Evolutionary conservation across 53 echinoderm and acorn worm genomes (phyloP), one percentile per base, ranked within the genome.

Genomic region (Pentamera pediparva): DNA sequence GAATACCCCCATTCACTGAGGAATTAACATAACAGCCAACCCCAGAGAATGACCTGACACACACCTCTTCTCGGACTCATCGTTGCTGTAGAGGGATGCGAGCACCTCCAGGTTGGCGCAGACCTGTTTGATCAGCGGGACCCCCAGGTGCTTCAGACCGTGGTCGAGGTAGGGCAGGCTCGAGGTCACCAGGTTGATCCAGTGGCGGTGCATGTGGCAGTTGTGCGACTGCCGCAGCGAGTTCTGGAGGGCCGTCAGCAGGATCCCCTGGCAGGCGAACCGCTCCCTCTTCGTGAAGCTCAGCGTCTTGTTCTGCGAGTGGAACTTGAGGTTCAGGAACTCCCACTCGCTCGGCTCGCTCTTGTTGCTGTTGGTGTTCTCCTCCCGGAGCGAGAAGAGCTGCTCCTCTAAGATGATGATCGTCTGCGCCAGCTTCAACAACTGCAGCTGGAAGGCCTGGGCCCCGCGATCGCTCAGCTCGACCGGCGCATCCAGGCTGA

Each of bases 321-420:
- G 89, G 78, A 92, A 86, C 74, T 88, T 92, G 56, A 91, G 77
- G 7, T 87, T 85, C 8, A 87, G 84, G 47, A 83, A 91, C 26
- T 98, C 98, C 98, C 98, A 98, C 50, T 88, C 88, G 8, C 74
- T 40, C 6, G n/a, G 51, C 29, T 84, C 84, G 12, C 58, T 76
- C 43, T 73, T 76, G 22, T 76, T 65, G 9, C 56, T 62, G 5
- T 61, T 70, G 22, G 78, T 39, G 0, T 82, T 78, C 55, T 88
- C 88, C 38, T 98, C 98, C 62, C 85, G 75, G 19, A 98, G 71
- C 3, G 75, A 47, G 69, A 98, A 98, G 10, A 98, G 86, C 65
- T 98, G 98, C 35, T 98, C 98, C 45, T 98, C 98, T 22, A 98
- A 86, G 72, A 91, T 75, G 54, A 98, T 98, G 59, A 98, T 85